These are phyloP conservation scores for Eulithis testata DNA, from an alignment of 2,888 invertebrate genomes.

Conservation along the genomic window DNA sequence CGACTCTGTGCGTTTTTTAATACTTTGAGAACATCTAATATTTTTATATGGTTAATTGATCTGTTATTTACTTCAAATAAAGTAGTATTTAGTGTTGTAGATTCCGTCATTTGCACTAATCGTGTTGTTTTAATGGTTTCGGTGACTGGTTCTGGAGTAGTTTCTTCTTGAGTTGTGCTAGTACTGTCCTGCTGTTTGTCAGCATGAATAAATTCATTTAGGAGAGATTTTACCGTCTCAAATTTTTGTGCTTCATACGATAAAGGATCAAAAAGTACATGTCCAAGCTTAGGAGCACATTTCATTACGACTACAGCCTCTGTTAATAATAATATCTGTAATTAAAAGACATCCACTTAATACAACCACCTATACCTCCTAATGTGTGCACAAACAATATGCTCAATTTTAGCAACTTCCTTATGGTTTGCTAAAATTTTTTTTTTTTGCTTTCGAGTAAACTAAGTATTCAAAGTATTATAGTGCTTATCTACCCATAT, in stretches of 20 bases:
- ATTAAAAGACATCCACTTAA: constrained; percentile 1
- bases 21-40: constrained; percentile 10
- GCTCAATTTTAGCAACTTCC: too few species aligned
- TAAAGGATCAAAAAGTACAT: constrained; percentile 51
- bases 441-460: too few species aligned
- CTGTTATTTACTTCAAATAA: neutral
- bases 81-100: neutral
- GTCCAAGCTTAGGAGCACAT: constrained; percentile 58
- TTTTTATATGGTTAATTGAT: neutral
- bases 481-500: constrained; percentile 28
- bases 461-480: neutral
- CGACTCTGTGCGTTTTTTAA: constrained; percentile 8
- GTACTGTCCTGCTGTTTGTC: neutral
- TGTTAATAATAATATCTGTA: constrained; percentile 18
- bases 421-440: too few species aligned
- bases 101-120: neutral
- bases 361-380: too few species aligned
- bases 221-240: constrained; percentile 13
- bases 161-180: constrained; percentile 4
- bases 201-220: constrained; percentile 7
- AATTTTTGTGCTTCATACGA: constrained; percentile 46
- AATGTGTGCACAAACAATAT: too few species aligned
- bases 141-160: neutral
- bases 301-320: constrained; percentile 23
- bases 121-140: constrained; percentile 1